Evolutionary conservation across 2,113 vertebrate genomes (phyloP), one percentile per base, ranked within the genome.

Genomic region (Jacana jacana): DNA sequence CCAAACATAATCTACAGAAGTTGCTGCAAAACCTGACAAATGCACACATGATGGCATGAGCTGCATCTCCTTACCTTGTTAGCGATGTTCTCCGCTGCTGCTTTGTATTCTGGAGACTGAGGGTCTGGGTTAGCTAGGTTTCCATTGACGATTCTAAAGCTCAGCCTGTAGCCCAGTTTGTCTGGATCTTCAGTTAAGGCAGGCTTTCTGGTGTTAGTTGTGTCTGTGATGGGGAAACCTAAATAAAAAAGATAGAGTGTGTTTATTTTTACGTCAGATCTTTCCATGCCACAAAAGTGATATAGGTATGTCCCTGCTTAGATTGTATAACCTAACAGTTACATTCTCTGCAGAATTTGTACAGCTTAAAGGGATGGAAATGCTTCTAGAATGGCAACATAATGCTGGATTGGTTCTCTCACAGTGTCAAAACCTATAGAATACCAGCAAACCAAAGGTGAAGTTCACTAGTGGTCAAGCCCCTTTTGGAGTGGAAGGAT

Each of bases 81-180:
- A 20, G 70, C 71, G 55, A 98, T 96, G 78, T 91, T 93, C 84
- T 91, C 73, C 63, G 75, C 46, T 40, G 98, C 77, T 42, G 92
- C 28, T 20, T n/a, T 55, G 70, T 96, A 97, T 61, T 97, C 96
- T 23, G 78, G 51, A 76, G 98, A 98, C 8, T 80, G 78, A 14
- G 95, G 30, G 37, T 98, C 95, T n/a, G 92, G 13, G 39, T 91
- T 94, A 58, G 87, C 97, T 46, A 98, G 70, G 15, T 97, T 97
- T 93, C 95, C 81, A 86, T 97, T 98, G 89, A 97, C 15, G 82
- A 98, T 98, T 54, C 33, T 97, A 58, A 98, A 98, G 54, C 68
- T 80, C n/a, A 98, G 17, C 24, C 93, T 96, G 85, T 98, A 98
- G 48, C 96, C 89, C 3, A 24, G 1, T 25, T 72, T 79, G 54